Percentiles rank a stretch among this genome's conserved stretches.
phyloP scores from a whole-genome alignment of 2,797 vertebrate species.

The Pyrocephalus nanus region DNA sequence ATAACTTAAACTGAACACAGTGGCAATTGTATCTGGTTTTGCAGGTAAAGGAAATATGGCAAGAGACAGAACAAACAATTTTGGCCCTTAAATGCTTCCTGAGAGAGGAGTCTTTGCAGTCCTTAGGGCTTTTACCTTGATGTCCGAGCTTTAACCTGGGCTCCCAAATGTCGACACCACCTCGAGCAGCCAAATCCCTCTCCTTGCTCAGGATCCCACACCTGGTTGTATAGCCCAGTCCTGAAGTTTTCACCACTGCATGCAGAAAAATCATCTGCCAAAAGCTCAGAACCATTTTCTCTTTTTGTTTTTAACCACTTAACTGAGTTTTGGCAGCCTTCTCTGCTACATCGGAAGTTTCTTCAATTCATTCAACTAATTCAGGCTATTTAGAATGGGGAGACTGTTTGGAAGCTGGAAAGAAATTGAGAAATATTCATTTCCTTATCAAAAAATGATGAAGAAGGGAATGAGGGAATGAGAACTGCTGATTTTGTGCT shows the following conservation, averaged over 20 bases:
- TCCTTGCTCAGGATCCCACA: background rate
- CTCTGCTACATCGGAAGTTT: background rate
- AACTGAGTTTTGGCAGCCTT: background rate
- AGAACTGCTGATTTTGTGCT: background rate
- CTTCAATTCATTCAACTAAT: background rate
- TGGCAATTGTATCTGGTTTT: background rate
- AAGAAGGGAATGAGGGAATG: background rate
- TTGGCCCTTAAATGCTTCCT: background rate
- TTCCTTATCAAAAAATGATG: background rate
- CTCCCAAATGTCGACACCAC: background rate
- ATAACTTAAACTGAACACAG: background rate
- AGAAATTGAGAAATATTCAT: background rate
- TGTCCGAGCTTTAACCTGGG: background rate
- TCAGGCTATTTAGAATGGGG: background rate
- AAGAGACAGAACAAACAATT: background rate
- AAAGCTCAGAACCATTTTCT: background rate
- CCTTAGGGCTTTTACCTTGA: background rate
- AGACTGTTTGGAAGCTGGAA: background rate
- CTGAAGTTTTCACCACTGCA: background rate
- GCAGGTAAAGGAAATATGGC: background rate
- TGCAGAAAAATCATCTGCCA: background rate
- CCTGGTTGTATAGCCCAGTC: background rate
- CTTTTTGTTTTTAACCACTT: background rate
- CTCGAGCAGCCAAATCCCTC: fast-evolving
- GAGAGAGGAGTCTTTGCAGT: background rate